Evolutionary conservation across 2,888 invertebrate species (phyloP).

Genomic region (Pollenia amentaria): DNA sequence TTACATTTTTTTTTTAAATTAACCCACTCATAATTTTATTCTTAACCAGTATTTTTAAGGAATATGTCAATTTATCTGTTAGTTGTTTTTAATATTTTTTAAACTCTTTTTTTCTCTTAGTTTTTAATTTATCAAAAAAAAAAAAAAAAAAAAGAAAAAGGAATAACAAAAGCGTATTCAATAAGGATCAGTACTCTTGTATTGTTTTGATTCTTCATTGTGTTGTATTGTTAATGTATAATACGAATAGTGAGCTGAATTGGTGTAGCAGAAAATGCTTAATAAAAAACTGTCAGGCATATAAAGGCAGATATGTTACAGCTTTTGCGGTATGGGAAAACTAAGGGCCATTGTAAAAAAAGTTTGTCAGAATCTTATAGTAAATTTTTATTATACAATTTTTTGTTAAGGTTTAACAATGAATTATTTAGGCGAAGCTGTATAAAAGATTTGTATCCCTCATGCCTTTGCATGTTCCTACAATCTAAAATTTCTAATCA

Average conservation of each 20-base stretch:
- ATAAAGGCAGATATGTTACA: neutral
- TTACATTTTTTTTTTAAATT: constrained; percentile 1
- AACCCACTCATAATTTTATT: constrained; percentile 38
- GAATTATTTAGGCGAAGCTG: no score
- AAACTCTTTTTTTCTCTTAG: neutral
- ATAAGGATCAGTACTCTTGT: constrained; percentile 31
- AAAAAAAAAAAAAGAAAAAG: neutral
- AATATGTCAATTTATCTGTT: neutral
- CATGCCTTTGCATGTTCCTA: no score
- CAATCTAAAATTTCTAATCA: no score
- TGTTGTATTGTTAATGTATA: neutral
- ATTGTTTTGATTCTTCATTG: neutral
- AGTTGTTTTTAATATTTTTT: constrained; percentile 15
- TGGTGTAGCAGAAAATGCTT: neutral
- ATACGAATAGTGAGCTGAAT: constrained; percentile 1
- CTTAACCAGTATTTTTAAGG: constrained; percentile 26
- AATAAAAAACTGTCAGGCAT: neutral
- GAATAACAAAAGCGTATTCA: constrained; percentile 31
- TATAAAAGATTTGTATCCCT: no score
- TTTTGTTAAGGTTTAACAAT: no score
- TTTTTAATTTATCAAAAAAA: constrained; percentile 10
- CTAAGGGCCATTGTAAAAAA: neutral
- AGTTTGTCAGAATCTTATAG: neutral
- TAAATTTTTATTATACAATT: no score
- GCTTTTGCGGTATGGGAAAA: neutral